Evolutionary conservation across 2,113 vertebrate species (phyloP).

Genomic region (Thermophis baileyi): DNA sequence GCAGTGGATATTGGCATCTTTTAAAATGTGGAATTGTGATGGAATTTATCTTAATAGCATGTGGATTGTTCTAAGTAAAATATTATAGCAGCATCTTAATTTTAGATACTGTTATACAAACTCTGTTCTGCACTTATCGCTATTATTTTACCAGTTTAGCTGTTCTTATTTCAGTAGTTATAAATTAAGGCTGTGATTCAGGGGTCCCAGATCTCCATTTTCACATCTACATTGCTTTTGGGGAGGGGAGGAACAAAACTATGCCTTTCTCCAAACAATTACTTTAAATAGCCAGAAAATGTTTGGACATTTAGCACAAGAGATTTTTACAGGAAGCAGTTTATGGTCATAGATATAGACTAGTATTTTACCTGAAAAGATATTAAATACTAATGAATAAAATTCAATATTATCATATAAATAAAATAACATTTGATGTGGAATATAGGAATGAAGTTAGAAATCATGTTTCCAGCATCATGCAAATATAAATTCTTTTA

Average conservation of each 20-base stretch:
- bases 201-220: background rate
- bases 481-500: background rate
- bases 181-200: background rate
- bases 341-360: background rate
- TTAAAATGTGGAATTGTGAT: background rate
- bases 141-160: constrained; percentile 7
- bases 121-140: constrained; percentile 31
- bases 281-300: background rate
- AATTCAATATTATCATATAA: background rate
- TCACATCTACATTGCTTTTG: background rate
- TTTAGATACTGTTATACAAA: constrained; percentile 17
- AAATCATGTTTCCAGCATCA: background rate
- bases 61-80: constrained; percentile 15
- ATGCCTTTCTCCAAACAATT: background rate
- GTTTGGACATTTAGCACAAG: too few species aligned
- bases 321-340: background rate
- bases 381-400: background rate
- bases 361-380: background rate
- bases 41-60: constrained; percentile 9
- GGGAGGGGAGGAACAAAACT: background rate
- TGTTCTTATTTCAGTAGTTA: background rate
- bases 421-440: background rate
- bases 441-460: background rate
- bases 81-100: background rate
- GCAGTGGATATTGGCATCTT: background rate